Evolutionary conservation across 2,113 vertebrate genomes (phyloP), one percentile per base, ranked within the genome.

Genomic region (Donacobius atricapilla): DNA sequence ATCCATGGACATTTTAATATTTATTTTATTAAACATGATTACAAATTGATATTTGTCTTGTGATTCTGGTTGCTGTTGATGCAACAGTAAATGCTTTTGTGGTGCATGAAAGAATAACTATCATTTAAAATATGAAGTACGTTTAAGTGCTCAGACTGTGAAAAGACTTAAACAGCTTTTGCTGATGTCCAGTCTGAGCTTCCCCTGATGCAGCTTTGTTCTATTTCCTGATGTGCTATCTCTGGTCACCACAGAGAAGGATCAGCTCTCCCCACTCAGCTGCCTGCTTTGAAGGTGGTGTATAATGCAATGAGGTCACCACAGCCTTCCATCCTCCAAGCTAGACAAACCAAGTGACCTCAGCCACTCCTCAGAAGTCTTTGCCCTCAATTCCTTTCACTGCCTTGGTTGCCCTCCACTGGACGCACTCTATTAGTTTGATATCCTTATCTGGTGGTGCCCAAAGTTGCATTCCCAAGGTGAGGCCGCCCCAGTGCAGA

Each of bases 401-500:
- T n/a, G 19, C n/a, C 19, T n/a, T 56, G 42, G 12, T 64, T 73
- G 35, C 15, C 10, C 30, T 75, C 15, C 60, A 4, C 23, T 39
- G 58, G 69, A 12, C 28, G 33, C 18, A 8, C 28, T 63, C 8
- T 8, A 4, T 18, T 3, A 33, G 11, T 57, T 9, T 45, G 48
- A 17, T 47, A 11, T n/a, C n/a, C 10, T 42, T 53, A 2, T 18
- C 4, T 15, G 54, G 40, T 28, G 40, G 19, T 47, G 23, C 57
- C 68, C 13, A 31, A 27, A 47, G 28, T n/a, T 72, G 27, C n/a
- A 5, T 47, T 54, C 15, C 64, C 0, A 1, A 28, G 48, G 28
- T 73, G 48, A 39, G 40, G 23, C 69, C 0, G 0, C 15, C 33
- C 28, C 58, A 45, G 25, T 2, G 4, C 33, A 44, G 56, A 45